These are phyloP conservation scores for Oxytorus armatus DNA, from an alignment of 2,888 invertebrate species.

Conservation along the genomic window DNA sequence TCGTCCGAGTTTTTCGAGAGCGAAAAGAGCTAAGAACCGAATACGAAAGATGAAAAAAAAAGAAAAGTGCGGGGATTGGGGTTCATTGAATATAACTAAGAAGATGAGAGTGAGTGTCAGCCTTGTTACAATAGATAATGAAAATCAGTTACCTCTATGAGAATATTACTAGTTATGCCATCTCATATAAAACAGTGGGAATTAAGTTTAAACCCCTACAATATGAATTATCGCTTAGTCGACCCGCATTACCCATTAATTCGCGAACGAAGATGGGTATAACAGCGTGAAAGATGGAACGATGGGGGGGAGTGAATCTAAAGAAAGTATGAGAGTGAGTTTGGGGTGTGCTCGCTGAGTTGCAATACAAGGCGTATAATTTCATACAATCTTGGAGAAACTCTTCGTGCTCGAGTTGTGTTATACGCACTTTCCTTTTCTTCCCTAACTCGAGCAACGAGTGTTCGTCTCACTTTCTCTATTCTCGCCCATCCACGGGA, in stretches of 20 bases:
- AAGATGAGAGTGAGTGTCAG: too few relatives aligned
- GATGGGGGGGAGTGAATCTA: constrained; percentile 25
- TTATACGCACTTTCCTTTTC: constrained; percentile 46
- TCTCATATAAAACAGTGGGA: too few relatives aligned
- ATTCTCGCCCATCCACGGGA: background rate
- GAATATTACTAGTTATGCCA: too few relatives aligned
- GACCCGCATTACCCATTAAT: constrained; percentile 14
- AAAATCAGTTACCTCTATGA: too few relatives aligned
- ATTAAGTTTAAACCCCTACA: background rate
- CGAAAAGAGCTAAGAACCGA: constrained; percentile 32
- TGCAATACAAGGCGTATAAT: constrained; percentile 79
- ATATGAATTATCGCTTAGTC: constrained; percentile 2
- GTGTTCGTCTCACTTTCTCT: constrained; percentile 42
- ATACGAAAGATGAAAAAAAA: constrained; percentile 72
- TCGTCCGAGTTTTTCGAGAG: constrained; percentile 66
- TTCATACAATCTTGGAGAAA: constrained; percentile 80
- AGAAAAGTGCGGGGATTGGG: constrained; percentile 74
- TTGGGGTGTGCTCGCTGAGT: constrained; percentile 68
- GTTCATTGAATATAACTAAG: too few relatives aligned
- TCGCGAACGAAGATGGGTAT: background rate
- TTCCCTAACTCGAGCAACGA: background rate
- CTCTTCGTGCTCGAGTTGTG: constrained; percentile 54
- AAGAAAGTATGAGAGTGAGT: constrained; percentile 48
- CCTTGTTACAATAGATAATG: too few relatives aligned
- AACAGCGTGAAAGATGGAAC: constrained; percentile 9